Base-by-base conservation (phyloP, 2,113 vertebrate species). In the Vidua chalybeata region DNA sequence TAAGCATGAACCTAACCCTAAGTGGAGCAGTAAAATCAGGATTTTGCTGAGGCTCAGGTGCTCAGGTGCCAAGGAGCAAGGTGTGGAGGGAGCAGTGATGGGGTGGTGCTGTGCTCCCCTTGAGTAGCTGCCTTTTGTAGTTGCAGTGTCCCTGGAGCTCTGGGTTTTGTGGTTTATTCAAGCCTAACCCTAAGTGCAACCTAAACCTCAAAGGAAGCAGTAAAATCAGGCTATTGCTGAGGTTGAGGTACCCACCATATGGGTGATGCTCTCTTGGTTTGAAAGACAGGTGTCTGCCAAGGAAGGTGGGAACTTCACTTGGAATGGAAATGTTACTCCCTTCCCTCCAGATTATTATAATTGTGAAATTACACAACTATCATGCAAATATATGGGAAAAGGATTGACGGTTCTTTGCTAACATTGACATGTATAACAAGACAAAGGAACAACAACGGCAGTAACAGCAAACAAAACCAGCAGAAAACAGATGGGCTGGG, bases 81-180 rank as follows among this genome's bases (percentile, higher is more conserved):
- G 7, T 49, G 30, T 30, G 30, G 43, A 20, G 10, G 24, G n/a
- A 84, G 15, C 10, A 49, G 20, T 10, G n/a, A 10, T 39, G n/a
- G 8, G 15, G 6, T 3, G 10, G 12, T 24, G n/a, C 19, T 0
- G 0, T 55, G 41, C 18, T 39, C 14, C 21, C 4, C 9, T 13
- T 52, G 26, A 61, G 27, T 37, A 18, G 43, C 5, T 43, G 37
- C 37, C 21, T 45, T 52, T 31, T 54, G 21, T 14, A 28, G 9
- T 8, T 33, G 17, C 41, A 46, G 21, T 18, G 28, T 33, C 14
- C 28, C 51, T 33, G 18, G 28, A 39, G 11, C 48, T 55, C 39
- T 39, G 11, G 27, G 22, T 18, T 54, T 45, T 54, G 15, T 54
- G 48, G 0, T 21, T 63, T 73, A 64, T 20, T 45, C 17, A 31